Conservation (phyloP, 2,888 invertebrate species). For the Zygaena filipendulae region DNA sequence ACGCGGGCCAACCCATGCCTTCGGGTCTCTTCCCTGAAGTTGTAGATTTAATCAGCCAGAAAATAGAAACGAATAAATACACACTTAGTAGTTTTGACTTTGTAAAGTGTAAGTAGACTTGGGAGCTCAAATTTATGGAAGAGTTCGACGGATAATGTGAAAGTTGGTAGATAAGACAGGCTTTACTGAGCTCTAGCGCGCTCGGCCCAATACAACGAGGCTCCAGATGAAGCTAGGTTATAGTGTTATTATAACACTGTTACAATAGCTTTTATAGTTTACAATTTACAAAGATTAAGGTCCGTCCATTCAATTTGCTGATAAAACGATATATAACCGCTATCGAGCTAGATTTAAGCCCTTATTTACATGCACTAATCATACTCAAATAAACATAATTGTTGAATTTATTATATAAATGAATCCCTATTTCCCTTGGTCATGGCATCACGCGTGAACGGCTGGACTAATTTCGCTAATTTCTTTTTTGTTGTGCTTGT, state of each 20-base stretch:
- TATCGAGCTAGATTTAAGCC: no score
- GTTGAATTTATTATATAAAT: no score
- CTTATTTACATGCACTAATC: no score
- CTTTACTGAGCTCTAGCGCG: constrained; percentile 37
- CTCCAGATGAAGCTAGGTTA: no score
- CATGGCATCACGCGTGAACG: no score
- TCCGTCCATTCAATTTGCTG: no score
- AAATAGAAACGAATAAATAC: constrained; percentile 65
- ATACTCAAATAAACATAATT: no score
- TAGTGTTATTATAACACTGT: constrained; percentile 28
- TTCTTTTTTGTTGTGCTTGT: no score
- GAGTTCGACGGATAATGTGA: constrained; percentile 54
- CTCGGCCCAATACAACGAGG: constrained; percentile 23
- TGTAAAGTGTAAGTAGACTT: constrained; percentile 55
- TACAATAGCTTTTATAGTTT: constrained; percentile 31
- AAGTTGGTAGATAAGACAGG: constrained; percentile 57
- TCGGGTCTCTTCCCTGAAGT: constrained; percentile 39
- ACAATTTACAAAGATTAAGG: constrained; percentile 21
- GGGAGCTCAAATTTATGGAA: constrained; percentile 50
- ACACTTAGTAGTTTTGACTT: constrained; percentile 58
- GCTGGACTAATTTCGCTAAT: no score
- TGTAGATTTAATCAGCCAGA: constrained; percentile 53
- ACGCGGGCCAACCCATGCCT: constrained; percentile 45
- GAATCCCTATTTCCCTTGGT: no score
- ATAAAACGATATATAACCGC: no score